Conservation (phyloP, 2,797 vertebrate genomes). For the Alectoris magna region DNA sequence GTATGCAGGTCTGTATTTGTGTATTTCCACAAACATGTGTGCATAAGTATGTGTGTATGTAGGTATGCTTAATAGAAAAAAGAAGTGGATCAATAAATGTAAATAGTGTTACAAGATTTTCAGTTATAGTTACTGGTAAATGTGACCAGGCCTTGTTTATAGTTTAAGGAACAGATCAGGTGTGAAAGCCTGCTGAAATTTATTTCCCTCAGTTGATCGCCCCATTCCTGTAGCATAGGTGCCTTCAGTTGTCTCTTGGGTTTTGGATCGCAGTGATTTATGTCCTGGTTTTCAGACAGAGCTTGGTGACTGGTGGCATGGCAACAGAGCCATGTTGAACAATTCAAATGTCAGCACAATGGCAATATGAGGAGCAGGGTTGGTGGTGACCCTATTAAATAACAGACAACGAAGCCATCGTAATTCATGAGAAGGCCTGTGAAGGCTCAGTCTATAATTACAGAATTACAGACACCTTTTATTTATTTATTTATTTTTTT, state of each 20-base stretch:
- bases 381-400: neutral
- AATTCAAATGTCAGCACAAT: neutral
- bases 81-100: neutral
- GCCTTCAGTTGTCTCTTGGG: neutral
- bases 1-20: neutral
- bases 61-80: neutral
- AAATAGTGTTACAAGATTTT: neutral
- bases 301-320: neutral
- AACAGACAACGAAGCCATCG: neutral
- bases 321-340: neutral
- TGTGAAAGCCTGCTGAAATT: neutral
- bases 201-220: neutral
- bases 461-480: neutral
- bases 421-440: neutral
- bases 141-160: neutral
- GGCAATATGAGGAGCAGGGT: neutral
- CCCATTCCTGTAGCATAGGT: neutral
- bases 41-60: fast-evolving
- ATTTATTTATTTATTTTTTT: neutral
- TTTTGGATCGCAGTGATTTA: neutral
- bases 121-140: neutral
- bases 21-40: neutral
- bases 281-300: neutral
- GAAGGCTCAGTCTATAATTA: neutral
- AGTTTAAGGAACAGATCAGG: neutral